Conservation (phyloP, 2,113 vertebrate species). For the Erinaceus europaeus region DNA sequence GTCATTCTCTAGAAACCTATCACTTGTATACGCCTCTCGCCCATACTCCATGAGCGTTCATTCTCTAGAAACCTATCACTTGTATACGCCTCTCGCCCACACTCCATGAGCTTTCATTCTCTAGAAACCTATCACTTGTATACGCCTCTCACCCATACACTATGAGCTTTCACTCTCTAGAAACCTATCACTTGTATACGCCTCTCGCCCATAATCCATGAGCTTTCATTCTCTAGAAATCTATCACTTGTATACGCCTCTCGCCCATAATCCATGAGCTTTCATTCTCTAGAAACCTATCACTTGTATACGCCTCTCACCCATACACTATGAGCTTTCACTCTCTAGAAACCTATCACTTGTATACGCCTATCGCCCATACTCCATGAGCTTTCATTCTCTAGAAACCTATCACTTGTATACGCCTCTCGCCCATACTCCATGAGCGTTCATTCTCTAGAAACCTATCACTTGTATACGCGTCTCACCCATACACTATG, state of each 20-base stretch:
- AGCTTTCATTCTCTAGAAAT: no score
- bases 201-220: not conserved
- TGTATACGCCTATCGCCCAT: not conserved
- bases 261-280: not conserved
- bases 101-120: no score
- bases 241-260: not conserved
- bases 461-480: not conserved
- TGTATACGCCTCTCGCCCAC: not conserved
- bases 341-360: no score
- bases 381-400: no score
- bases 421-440: not conserved
- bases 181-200: not conserved
- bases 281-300: no score
- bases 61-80: no score
- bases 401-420: no score
- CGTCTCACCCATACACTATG: not conserved
- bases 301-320: not conserved
- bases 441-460: no score
- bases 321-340: accelerated
- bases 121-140: no score
- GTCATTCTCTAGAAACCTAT: no score
- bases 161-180: no score
- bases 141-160: not conserved
- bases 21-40: not conserved
- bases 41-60: accelerated